Base-by-base conservation (phyloP, 1,140 invertebrate species). In the Drosophila sproati region DNA sequence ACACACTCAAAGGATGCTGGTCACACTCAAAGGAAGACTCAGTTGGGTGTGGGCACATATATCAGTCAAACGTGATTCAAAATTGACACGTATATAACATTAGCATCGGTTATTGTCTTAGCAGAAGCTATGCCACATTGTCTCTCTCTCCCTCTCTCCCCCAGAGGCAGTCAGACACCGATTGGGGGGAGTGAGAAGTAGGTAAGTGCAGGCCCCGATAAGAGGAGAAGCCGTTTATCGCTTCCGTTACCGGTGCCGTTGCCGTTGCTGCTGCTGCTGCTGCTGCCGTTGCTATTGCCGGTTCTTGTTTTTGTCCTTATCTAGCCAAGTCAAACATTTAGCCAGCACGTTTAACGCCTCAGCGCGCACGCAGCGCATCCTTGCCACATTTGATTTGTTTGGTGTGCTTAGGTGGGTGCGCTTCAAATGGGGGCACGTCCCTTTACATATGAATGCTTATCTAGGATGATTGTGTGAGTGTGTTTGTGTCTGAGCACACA, bases 81-180 rank as follows among this genome's bases (percentile, higher is more conserved):
- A 70, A 87, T 82, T 82, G 83, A 88, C 83, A 88, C 83, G 79
- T 77, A 77, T 77, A 82, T 78, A 63, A 82, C 83, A 88, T 82
- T 87, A 82, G 83, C 79, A 73, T 77, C 77, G 70, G 79, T 83
- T 80, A 88, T 87, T 87, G 83, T 72, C 73, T 80, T 66, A 72
- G 69, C 66, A 70, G 61, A 78, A 71, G 78, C 32, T 35, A 75
- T 41, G 45, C 43, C 20, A 20, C 20, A 20, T 20, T 20, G 20
- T 20, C 20, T 20, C 20, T 20, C 20, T 20, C 20, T 20, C 20
- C 1, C 20, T 1, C 20, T 20, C 20, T 20, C 20, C 1, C 20
- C 20, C 20, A 20, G 20, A 20, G 20, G 20, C 20, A 20, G 20
- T 20, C 20, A 20, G 20, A 20, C 20, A 20, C 20, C 20, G 20